Evolutionary conservation across 2,888 invertebrate genomes (phyloP).

Genomic region (Tetranychus piercei): DNA sequence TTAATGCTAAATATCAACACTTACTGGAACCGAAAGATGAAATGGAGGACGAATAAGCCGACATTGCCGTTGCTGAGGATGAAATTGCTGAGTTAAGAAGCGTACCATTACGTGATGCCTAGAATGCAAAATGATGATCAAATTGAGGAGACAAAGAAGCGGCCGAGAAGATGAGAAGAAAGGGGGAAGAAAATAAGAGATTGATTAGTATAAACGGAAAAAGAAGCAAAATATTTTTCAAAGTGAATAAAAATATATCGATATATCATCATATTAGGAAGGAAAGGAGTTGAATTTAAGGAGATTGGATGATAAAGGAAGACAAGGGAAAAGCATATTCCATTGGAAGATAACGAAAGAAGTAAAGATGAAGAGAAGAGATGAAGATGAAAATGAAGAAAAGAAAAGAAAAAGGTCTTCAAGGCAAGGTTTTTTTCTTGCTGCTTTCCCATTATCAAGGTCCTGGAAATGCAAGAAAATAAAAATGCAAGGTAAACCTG

Average conservation of each 20-base stretch:
- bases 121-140: not conserved
- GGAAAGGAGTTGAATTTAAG: not conserved
- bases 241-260: not conserved
- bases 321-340: not conserved
- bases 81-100: conserved; percentile 19
- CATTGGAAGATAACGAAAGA: not conserved
- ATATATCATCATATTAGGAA: not conserved
- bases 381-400: not conserved
- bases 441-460: not conserved
- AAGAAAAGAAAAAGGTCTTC: not conserved
- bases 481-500: not conserved
- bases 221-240: not conserved
- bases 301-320: not conserved
- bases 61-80: conserved; percentile 23
- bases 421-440: not conserved
- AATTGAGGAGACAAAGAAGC: too few relatives aligned
- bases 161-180: not conserved
- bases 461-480: not conserved
- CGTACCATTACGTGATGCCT: conserved; percentile 19
- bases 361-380: not conserved
- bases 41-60: conserved; percentile 26
- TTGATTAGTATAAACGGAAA: not conserved
- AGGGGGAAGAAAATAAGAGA: not conserved
- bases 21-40: conserved; percentile 26
- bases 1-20: conserved; percentile 9